Evolutionary conservation across 2,888 invertebrate species (phyloP).

Genomic region (Spilarctia lutea): DNA sequence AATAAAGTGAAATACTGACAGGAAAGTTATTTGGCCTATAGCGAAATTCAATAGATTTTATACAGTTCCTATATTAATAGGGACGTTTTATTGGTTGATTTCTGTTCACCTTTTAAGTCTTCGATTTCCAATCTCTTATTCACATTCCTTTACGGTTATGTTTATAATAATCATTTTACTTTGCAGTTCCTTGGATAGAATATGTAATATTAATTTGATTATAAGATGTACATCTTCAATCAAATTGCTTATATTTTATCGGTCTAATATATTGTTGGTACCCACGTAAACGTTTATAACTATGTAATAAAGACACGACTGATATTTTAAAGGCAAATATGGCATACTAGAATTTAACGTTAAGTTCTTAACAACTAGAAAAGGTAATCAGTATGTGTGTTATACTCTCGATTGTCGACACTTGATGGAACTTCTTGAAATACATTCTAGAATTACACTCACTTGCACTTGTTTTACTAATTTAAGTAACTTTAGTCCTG

Average conservation of each 20-base stretch:
- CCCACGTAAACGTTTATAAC: neutral
- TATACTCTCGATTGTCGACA: no score
- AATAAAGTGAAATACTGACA: slow-evolving; percentile 14
- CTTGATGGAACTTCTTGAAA: no score
- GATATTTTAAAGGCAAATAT: neutral
- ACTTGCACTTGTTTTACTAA: no score
- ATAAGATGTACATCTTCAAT: neutral
- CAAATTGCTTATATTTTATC: neutral
- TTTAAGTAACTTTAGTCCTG: no score
- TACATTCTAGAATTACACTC: no score
- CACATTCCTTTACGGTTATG: neutral
- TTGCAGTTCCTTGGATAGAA: no score
- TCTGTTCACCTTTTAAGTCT: neutral
- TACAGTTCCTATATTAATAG: neutral
- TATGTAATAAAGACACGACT: neutral
- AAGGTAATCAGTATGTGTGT: no score
- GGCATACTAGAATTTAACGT: neutral
- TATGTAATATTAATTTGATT: no score
- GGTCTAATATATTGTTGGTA: neutral
- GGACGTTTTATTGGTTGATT: neutral
- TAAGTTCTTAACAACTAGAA: neutral
- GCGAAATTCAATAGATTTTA: slow-evolving; percentile 27
- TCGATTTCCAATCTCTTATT: neutral
- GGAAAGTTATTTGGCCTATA: slow-evolving; percentile 37
- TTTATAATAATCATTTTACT: neutral